These are phyloP conservation scores for Leucopsar rothschildi DNA, from an alignment of 2,113 vertebrate species.

Conservation along the genomic window DNA sequence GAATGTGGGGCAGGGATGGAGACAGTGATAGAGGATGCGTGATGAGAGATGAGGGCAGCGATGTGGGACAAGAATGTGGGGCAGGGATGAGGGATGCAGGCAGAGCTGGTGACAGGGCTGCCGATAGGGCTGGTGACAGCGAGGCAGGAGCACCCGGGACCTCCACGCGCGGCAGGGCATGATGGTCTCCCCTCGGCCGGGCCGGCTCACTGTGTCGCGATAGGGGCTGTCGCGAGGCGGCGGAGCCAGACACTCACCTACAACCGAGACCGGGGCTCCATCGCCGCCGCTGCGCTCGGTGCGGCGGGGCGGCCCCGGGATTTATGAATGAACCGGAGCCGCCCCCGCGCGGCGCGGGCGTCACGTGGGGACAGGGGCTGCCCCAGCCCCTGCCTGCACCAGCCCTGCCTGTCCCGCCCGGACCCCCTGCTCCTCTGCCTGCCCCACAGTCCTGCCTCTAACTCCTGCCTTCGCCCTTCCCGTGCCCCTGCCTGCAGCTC, in stretches of 20 bases:
- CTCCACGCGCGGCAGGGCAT: background rate
- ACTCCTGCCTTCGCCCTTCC: background rate
- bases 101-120: background rate
- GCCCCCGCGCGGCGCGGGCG: constrained; percentile 45
- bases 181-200: background rate
- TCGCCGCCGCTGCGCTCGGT: constrained; percentile 44
- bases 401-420: background rate
- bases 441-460: background rate
- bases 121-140: background rate
- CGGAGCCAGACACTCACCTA: constrained; percentile 14
- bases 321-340: constrained; percentile 58
- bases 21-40: background rate
- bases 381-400: background rate
- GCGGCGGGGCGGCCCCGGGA: constrained; percentile 36
- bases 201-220: background rate
- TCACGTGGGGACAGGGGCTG: constrained; percentile 38
- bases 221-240: background rate
- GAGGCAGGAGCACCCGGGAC: background rate
- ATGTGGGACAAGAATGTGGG: background rate
- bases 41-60: background rate
- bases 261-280: constrained; percentile 28
- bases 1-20: background rate
- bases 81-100: background rate
- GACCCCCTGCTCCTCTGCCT: background rate
- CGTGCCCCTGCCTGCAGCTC: background rate